Evolutionary conservation across 2,797 vertebrate genomes (phyloP).

Genomic region (Sebastes hopkinsi): DNA sequence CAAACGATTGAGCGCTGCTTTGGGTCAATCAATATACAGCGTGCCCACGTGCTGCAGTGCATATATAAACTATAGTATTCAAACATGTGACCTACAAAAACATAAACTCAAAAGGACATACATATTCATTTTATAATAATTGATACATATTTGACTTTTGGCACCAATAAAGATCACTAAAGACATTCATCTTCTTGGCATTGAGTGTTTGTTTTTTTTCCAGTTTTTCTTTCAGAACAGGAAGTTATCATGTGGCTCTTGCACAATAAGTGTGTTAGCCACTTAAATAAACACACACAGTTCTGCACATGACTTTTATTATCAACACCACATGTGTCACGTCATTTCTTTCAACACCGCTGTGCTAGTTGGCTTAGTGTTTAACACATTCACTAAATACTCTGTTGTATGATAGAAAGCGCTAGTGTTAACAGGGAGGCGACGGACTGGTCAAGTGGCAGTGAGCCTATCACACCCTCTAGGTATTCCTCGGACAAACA

Average conservation of each 20-base stretch:
- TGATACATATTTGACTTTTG: neutral
- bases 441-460: neutral
- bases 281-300: constrained; percentile 57
- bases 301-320: constrained; percentile 60
- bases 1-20: constrained; percentile 13
- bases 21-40: constrained; percentile 56
- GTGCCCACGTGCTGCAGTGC: constrained; percentile 5
- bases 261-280: constrained; percentile 46
- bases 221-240: constrained; percentile 37
- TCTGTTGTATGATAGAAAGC: constrained; percentile 3
- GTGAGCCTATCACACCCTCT: neutral
- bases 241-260: constrained; percentile 46
- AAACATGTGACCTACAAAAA: constrained; percentile 7
- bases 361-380: constrained; percentile 36
- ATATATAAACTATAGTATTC: neutral
- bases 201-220: constrained; percentile 17
- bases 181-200: neutral
- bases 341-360: constrained; percentile 50
- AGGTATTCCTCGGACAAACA: neutral
- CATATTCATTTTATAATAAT: neutral
- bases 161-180: neutral
- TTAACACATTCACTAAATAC: constrained; percentile 37
- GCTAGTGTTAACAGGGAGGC: constrained; percentile 2
- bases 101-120: neutral
- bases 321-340: constrained; percentile 52